Evolutionary conservation across 1,140 invertebrate genomes (phyloP).

Genomic region (Heliconius eleuchia): DNA sequence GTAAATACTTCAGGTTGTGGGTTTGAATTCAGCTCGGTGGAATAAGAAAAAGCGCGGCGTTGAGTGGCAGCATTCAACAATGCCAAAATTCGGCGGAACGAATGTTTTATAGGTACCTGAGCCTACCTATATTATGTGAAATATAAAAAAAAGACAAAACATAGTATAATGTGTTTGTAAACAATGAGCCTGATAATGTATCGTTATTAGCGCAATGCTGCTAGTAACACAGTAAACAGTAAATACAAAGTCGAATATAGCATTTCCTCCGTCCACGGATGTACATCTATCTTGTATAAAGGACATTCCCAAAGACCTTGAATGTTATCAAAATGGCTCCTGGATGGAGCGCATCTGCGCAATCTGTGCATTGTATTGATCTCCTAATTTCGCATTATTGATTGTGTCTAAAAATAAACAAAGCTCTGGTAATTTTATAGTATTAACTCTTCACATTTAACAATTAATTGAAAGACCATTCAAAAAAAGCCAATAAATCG

Average conservation of each 20-base stretch:
- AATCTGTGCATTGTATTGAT: conserved; percentile 1
- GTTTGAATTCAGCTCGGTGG: too few relatives aligned
- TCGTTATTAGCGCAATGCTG: not conserved
- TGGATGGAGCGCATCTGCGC: not conserved
- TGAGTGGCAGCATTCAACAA: too few relatives aligned
- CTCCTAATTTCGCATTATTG: not conserved
- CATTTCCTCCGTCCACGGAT: not conserved
- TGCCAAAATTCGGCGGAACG: too few relatives aligned
- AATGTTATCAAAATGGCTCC: conserved; percentile 7
- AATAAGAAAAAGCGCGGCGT: too few relatives aligned
- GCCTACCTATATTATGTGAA: too few relatives aligned
- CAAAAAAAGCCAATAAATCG: not conserved
- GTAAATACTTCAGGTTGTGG: too few relatives aligned
- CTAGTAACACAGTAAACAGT: not conserved
- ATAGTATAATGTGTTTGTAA: not conserved
- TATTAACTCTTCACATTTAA: not conserved
- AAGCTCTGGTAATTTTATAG: not conserved
- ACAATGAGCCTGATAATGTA: not conserved
- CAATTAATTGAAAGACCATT: too few relatives aligned
- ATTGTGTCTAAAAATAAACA: not conserved
- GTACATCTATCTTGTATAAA: not conserved
- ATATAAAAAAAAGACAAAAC: not conserved
- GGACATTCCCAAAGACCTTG: not conserved
- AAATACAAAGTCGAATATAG: not conserved
- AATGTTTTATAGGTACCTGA: too few relatives aligned